Conservation (phyloP, 2,888 invertebrate species). For the Torymus texanus region DNA sequence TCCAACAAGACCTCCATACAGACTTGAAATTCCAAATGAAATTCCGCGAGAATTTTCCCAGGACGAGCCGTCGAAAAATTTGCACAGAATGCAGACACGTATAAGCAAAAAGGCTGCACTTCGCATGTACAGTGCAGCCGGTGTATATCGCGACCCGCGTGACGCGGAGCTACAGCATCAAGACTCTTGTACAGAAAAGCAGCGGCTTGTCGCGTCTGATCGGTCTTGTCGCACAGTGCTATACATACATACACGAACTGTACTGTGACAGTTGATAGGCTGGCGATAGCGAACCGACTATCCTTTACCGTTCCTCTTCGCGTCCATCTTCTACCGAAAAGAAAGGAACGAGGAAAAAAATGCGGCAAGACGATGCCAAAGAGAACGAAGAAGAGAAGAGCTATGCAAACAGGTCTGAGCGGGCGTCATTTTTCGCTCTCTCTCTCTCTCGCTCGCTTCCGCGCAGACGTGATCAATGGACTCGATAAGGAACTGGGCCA, state of each 20-base stretch:
- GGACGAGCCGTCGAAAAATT: conserved; percentile 6
- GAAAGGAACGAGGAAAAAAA: conserved; percentile 2
- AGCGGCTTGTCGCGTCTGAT: conserved; percentile 6
- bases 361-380: neutral
- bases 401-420: conserved; percentile 13
- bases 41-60: neutral
- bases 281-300: conserved; percentile 3
- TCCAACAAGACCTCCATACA: too few species aligned
- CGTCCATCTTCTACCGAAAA: neutral
- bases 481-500: conserved; percentile 47
- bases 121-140: neutral
- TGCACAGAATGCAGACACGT: conserved; percentile 6
- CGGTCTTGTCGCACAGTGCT: neutral
- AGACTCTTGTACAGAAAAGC: conserved; percentile 9
- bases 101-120: neutral
- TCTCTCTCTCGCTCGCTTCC: neutral
- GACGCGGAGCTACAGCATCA: too few species aligned
- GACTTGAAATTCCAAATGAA: too few species aligned
- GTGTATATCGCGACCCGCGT: too few species aligned
- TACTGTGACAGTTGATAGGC: conserved; percentile 29
- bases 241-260: neutral
- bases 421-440: neutral
- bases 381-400: neutral
- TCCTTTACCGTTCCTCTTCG: conserved; percentile 5
- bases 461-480: conserved; percentile 16